Evolutionary conservation across 2,113 vertebrate genomes (phyloP).

Genomic region (Myotis lucifugus): DNA sequence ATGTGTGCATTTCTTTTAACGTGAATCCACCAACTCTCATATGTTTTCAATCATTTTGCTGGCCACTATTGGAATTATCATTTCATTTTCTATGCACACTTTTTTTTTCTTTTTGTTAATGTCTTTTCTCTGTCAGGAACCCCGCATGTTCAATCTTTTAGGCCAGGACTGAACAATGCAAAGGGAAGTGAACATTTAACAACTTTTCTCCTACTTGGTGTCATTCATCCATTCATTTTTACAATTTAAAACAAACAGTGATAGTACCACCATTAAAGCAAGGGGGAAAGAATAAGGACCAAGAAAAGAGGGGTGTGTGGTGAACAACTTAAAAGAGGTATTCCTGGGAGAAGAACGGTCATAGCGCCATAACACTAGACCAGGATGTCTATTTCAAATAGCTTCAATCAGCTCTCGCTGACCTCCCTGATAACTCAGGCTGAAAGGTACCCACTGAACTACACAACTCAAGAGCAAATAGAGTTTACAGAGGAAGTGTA

Average conservation of each 20-base stretch:
- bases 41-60: constrained; percentile 77
- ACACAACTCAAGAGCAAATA: neutral
- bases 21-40: constrained; percentile 44
- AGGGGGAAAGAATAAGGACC: neutral
- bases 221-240: neutral
- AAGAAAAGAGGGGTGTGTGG: neutral
- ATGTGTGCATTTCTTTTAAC: constrained; percentile 30
- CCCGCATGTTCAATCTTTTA: neutral
- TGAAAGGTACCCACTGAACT: neutral
- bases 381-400: neutral
- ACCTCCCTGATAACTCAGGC: neutral
- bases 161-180: neutral
- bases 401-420: neutral
- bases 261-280: neutral
- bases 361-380: neutral
- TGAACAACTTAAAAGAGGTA: neutral
- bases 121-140: constrained; percentile 7
- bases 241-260: neutral
- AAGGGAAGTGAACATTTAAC: neutral
- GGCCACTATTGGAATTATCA: constrained; percentile 37
- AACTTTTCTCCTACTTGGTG: neutral
- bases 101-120: constrained; percentile 37
- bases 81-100: neutral
- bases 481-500: neutral
- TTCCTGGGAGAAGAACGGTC: neutral